Base-by-base conservation (phyloP, 1,140 invertebrate species). In the Idris sp. region DNA sequence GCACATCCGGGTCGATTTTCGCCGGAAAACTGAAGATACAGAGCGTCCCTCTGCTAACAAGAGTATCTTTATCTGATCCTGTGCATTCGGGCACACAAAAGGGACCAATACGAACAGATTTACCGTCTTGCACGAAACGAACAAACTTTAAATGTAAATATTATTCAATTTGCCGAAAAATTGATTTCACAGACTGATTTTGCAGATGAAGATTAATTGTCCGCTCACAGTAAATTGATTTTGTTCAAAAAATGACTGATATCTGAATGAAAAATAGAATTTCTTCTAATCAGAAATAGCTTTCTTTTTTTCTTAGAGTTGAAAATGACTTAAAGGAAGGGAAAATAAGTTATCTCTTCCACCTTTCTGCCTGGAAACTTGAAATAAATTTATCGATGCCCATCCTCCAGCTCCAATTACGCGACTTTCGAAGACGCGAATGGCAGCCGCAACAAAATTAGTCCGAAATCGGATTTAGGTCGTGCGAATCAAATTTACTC, bases 1-100 rank as follows among this genome's bases (percentile, higher is more conserved):
- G 38, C 46, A 35, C 54, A 58, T 61, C 40, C 54, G 54, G 71
- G 61, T 74, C 71, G 71, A 74, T 74, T 74, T 67, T 67, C 46
- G 33, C 30, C 46, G 71, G 61, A 74, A 74, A 67, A 74, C 71
- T 53, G 61, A 59, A 62, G 67, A 62, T 54, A 62, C 67, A 22
- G 14, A n/a, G 30, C 38, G 15, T 30, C 35, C 11, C 30, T 44
- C 69, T 48, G 40, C 48, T 28, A 67, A 74, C 61, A 65, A 67
- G 59, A 65, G 51, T 44, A 64, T 73, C 61, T 67, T 74, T 67
- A 74, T 54, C 71, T 48, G 61, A 65, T 67, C 41, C 26, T 33
- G 13, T 44, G 18, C 35, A 41, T 26, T 33, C 36, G 46, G 31
- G 6, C 6, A 41, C 40, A 33, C 35, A 68, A 54, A 68, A 68